phyloP scores from a whole-genome alignment of 2,113 vertebrate genomes.

The Callaeas wilsoni region DNA sequence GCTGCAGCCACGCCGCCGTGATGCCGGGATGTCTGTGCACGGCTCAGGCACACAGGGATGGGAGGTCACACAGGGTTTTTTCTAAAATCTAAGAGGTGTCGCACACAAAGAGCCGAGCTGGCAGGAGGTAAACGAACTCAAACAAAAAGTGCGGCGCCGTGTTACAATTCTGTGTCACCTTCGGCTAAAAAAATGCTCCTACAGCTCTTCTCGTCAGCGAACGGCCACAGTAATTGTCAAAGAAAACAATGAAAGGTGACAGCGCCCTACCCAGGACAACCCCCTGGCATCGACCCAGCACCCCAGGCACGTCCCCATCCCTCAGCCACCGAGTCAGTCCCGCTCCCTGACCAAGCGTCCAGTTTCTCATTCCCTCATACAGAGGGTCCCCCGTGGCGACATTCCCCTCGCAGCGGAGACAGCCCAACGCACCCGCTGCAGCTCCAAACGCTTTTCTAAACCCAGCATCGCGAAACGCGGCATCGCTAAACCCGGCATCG shows the following conservation, averaged over 20 bases:
- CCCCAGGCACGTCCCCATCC: background rate
- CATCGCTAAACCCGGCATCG: background rate
- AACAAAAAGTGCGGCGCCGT: background rate
- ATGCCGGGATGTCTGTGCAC: background rate
- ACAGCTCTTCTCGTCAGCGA: background rate
- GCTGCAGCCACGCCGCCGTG: rapidly evolving
- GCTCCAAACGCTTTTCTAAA: too few species aligned
- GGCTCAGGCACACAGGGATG: background rate
- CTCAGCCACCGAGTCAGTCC: background rate
- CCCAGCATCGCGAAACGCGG: background rate
- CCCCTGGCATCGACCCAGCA: background rate
- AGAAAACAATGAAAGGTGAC: background rate
- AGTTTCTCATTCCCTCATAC: background rate
- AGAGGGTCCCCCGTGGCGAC: background rate
- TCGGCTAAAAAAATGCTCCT: background rate
- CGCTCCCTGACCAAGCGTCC: too few species aligned
- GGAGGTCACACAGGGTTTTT: background rate
- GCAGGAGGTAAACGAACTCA: background rate
- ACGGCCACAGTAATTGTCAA: background rate
- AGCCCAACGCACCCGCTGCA: too few species aligned
- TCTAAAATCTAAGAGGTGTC: background rate
- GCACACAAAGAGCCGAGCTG: slow-evolving; percentile 3
- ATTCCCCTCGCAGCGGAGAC: background rate
- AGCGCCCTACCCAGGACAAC: background rate
- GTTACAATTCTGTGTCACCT: background rate